phyloP scores from a whole-genome alignment of 2,113 vertebrate genomes.

The Macheiramphus alcinus region DNA sequence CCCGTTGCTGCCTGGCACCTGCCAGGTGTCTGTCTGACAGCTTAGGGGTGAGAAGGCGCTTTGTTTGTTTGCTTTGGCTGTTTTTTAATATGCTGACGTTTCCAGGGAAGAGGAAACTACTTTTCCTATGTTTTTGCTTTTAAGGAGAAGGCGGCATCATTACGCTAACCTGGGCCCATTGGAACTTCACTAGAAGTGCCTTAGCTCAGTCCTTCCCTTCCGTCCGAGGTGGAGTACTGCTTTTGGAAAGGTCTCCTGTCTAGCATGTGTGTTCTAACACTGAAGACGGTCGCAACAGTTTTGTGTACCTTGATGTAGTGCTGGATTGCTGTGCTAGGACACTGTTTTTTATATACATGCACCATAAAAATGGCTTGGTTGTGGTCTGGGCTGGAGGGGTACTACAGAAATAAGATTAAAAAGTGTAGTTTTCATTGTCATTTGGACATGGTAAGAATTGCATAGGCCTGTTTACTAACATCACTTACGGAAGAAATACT shows the following conservation, averaged over 20 bases:
- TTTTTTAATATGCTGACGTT: neutral
- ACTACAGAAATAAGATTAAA: neutral
- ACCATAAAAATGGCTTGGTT: neutral
- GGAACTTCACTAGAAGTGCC: neutral
- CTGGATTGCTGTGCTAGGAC: neutral
- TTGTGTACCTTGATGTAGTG: neutral
- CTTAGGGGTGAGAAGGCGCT: neutral
- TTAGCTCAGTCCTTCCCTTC: neutral
- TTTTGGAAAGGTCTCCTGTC: neutral
- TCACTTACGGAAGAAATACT: neutral
- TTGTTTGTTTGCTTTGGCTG: neutral
- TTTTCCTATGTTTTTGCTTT: neutral
- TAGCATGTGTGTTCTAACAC: accelerated
- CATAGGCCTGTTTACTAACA: neutral
- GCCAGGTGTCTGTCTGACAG: neutral
- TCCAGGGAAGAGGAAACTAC: neutral
- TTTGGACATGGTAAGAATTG: neutral
- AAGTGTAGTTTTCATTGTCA: neutral
- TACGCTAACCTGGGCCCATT: neutral
- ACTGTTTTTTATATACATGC: neutral
- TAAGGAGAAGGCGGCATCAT: neutral
- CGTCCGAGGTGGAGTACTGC: neutral
- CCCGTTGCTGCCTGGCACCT: neutral
- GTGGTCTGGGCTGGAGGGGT: neutral
- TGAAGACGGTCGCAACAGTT: neutral